Percentiles rank a stretch among this genome's conserved stretches.
phyloP scores from a whole-genome alignment of 2,113 vertebrate genomes.

The Austrofundulus limnaeus region DNA sequence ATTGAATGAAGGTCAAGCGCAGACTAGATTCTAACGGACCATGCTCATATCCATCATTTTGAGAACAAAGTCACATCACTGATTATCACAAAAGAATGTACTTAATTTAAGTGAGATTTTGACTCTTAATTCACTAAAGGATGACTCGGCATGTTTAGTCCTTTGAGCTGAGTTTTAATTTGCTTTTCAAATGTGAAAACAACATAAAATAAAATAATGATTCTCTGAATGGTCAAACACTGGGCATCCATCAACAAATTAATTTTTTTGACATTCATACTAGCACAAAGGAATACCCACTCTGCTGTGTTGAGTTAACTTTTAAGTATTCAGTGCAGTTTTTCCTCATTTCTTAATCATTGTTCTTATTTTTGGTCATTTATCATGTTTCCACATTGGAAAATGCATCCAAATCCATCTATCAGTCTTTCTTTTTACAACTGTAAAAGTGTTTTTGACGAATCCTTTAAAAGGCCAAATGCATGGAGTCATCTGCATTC shows the following conservation, averaged over 20 bases:
- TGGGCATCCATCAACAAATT: background rate
- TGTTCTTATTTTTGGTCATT: background rate
- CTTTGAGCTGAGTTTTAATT: background rate
- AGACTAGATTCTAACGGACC: background rate
- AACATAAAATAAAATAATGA: background rate
- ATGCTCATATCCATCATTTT: slow-evolving; percentile 17
- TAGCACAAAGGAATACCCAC: no score
- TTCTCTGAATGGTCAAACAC: background rate
- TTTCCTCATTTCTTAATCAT: background rate
- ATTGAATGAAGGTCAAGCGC: slow-evolving; percentile 1
- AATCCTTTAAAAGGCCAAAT: background rate
- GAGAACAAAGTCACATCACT: background rate
- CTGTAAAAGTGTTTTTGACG: background rate
- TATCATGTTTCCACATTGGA: background rate
- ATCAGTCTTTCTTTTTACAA: no score
- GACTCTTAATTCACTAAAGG: background rate
- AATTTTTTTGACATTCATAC: no score
- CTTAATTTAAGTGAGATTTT: background rate
- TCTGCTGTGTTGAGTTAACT: slow-evolving; percentile 2
- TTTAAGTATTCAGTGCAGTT: background rate
- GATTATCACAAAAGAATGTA: no score
- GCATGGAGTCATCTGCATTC: background rate
- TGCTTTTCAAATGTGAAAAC: background rate
- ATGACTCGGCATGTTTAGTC: background rate
- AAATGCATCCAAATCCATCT: no score